These are phyloP conservation scores for Montipora efflorescens DNA, from an alignment of 64 coral and sea anemone species.

Conservation along the genomic window DNA sequence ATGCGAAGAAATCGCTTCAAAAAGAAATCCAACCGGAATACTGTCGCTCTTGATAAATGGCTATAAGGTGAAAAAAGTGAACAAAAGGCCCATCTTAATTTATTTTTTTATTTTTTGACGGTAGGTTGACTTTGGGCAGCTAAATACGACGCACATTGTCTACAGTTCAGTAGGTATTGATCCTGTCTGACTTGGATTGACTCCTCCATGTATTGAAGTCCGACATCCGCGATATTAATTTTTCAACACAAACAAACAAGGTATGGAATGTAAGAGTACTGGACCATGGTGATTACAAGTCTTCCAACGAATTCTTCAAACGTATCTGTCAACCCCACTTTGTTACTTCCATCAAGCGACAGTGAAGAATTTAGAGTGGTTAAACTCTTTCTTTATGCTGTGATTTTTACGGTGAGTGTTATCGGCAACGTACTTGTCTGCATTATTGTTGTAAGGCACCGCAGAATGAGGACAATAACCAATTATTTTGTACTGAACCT, in stretches of 20 bases:
- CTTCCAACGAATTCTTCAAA: neutral
- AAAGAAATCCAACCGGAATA: too few relatives aligned
- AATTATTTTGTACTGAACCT: conserved; percentile 49
- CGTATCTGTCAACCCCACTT: neutral
- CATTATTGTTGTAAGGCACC: neutral
- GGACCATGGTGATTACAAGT: neutral
- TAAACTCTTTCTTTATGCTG: conserved; percentile 9
- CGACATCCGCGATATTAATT: neutral
- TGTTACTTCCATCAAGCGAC: neutral
- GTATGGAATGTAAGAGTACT: neutral
- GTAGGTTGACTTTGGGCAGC: neutral
- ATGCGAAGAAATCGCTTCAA: too few relatives aligned
- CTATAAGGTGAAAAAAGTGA: neutral
- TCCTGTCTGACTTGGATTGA: neutral
- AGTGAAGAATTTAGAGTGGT: neutral
- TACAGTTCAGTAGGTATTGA: neutral
- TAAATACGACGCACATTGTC: neutral
- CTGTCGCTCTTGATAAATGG: too few relatives aligned
- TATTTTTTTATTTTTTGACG: neutral
- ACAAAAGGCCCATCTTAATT: neutral
- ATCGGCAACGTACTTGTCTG: conserved; percentile 38
- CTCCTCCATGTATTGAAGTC: neutral
- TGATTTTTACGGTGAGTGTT: conserved; percentile 9
- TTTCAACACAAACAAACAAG: neutral
- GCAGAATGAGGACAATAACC: conserved; percentile 24